These are phyloP conservation scores for Dascyllus trimaculatus DNA, from an alignment of 2,113 vertebrate species.

Conservation along the genomic window DNA sequence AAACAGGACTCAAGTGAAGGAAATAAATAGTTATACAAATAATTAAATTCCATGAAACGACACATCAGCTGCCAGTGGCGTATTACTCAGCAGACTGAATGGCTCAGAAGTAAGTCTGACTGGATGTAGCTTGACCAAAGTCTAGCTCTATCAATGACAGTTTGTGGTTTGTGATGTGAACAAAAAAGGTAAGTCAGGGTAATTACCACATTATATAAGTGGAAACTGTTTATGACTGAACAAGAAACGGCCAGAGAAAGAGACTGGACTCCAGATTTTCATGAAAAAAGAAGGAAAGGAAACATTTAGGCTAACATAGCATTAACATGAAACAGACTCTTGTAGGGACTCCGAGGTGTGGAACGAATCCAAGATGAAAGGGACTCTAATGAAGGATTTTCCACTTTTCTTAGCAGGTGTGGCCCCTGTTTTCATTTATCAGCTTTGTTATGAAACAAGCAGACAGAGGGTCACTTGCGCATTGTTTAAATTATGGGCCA, in stretches of 20 bases:
- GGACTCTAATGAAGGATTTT: constrained; percentile 54
- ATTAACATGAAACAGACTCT: constrained; percentile 68
- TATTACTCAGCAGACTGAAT: neutral
- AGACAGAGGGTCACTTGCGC: constrained; percentile 13
- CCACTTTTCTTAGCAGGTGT: constrained; percentile 61
- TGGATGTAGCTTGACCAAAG: neutral
- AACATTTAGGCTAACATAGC: constrained; percentile 31
- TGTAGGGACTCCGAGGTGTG: constrained; percentile 55
- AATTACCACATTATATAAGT: constrained; percentile 15
- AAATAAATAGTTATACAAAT: neutral
- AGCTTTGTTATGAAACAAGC: constrained; percentile 50
- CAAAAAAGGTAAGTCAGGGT: constrained; percentile 18
- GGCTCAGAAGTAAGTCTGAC: neutral
- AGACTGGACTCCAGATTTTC: constrained; percentile 46
- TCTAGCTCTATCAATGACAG: neutral
- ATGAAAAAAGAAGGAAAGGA: constrained; percentile 21
- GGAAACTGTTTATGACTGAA: constrained; percentile 39
- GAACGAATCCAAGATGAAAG: constrained; percentile 69
- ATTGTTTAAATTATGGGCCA: constrained; percentile 51
- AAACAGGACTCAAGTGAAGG: too few species aligned
- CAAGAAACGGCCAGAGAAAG: constrained; percentile 3
- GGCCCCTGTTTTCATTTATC: constrained; percentile 64
- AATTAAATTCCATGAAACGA: constrained; percentile 3
- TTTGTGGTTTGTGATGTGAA: constrained; percentile 33
- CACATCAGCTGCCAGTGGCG: constrained; percentile 3